These are phyloP conservation scores for Hylyphantes graminicola DNA, from an alignment of 1,140 invertebrate species.

Conservation along the genomic window DNA sequence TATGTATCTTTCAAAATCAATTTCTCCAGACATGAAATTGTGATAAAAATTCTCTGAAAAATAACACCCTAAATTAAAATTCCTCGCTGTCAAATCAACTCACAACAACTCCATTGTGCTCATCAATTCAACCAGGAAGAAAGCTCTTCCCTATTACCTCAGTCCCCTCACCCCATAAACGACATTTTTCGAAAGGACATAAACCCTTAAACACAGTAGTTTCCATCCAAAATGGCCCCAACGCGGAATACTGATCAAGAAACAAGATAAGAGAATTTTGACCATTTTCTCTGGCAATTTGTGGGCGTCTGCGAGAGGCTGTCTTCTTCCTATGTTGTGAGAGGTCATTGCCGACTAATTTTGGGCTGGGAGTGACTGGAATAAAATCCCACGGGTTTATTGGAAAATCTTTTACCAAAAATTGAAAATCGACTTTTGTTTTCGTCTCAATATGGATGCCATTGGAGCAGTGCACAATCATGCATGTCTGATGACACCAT, in stretches of 20 bases:
- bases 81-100: too few species aligned
- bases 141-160: not conserved
- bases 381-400: slow-evolving; percentile 20
- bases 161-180: slow-evolving; percentile 12
- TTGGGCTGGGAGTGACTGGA: slow-evolving; percentile 28
- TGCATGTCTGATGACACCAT: too few species aligned
- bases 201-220: slow-evolving; percentile 8
- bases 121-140: not conserved
- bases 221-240: slow-evolving; percentile 4
- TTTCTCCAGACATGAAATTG: too few species aligned
- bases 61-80: too few species aligned
- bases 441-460: too few species aligned
- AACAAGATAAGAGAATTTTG: slow-evolving; percentile 31
- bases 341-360: slow-evolving; percentile 48
- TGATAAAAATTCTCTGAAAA: too few species aligned
- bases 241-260: slow-evolving; percentile 11
- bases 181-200: slow-evolving; percentile 10
- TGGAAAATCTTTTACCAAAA: not conserved
- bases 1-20: too few species aligned
- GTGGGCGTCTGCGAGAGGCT: not conserved
- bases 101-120: too few species aligned
- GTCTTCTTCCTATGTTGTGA: slow-evolving; percentile 20
- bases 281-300: slow-evolving; percentile 1
- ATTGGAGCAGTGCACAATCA: too few species aligned
- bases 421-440: too few species aligned